phyloP scores from a whole-genome alignment of 2,888 invertebrate genomes.

The Psylliodes chrysocephalus region DNA sequence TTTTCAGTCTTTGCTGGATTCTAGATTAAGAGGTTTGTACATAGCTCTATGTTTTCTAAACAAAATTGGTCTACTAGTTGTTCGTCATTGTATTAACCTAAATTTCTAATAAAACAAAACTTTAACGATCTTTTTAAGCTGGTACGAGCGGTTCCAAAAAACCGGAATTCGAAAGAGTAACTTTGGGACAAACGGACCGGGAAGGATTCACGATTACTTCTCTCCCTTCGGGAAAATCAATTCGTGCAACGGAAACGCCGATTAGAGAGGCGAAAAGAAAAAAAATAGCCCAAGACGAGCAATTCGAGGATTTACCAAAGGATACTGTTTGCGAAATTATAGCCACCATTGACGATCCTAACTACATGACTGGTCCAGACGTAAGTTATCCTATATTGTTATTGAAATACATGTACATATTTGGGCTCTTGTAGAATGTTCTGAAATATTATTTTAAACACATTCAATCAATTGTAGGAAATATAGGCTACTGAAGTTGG shows the following conservation, averaged over 20 bases:
- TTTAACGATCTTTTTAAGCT: conserved; percentile 5
- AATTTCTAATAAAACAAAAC: too few relatives aligned
- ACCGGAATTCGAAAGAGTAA: conserved; percentile 76
- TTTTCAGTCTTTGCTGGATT: conserved; percentile 72
- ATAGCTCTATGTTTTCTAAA: too few relatives aligned
- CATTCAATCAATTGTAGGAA: too few relatives aligned
- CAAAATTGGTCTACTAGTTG: too few relatives aligned
- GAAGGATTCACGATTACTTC: conserved; percentile 76
- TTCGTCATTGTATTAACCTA: too few relatives aligned
- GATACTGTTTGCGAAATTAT: conserved; percentile 85
- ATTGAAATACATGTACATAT: too few relatives aligned
- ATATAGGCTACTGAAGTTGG: too few relatives aligned
- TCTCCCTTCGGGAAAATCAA: conserved; percentile 55
- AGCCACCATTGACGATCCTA: conserved; percentile 84
- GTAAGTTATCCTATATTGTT: conserved; percentile 67
- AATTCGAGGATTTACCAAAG: conserved; percentile 78
- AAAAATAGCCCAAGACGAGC: conserved; percentile 62
- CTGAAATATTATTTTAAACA: too few relatives aligned
- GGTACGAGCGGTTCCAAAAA: conserved; percentile 46
- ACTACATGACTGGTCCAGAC: conserved; percentile 85
- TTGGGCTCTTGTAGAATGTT: too few relatives aligned
- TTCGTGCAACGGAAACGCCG: conserved; percentile 46
- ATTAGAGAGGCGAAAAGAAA: conserved; percentile 63
- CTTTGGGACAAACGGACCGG: conserved; percentile 71
- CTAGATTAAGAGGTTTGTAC: conserved; percentile 60